Percentiles rank a stretch among this genome's conserved stretches.
Evolutionary conservation across 2,888 invertebrate genomes (phyloP).

Genomic region (Tethea ocularis): DNA sequence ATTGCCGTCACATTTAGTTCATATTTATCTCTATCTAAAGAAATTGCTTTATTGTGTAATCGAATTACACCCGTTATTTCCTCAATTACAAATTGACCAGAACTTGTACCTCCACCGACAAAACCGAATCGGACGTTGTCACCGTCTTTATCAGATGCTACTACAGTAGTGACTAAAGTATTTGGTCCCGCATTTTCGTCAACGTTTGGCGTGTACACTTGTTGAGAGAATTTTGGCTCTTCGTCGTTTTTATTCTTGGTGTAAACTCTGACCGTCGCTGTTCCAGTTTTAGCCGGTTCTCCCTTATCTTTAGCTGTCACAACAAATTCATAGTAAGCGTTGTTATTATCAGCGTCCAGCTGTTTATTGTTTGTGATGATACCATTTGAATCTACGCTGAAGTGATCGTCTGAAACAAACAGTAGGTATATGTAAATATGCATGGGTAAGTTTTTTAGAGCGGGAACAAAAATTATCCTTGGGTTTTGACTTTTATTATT

Average conservation of each 20-base stretch:
- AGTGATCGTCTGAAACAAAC: constrained; percentile 92
- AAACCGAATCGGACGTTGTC: constrained; percentile 97
- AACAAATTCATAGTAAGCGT: constrained; percentile 97
- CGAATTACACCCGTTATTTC: constrained; percentile 97
- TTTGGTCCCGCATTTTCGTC: constrained; percentile 98
- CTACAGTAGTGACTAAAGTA: constrained; percentile 97
- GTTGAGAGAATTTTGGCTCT: constrained; percentile 97
- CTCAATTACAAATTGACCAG: constrained; percentile 97
- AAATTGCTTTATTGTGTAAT: constrained; percentile 93
- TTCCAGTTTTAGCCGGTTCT: constrained; percentile 95
- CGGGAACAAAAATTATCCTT: too few species aligned
- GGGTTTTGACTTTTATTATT: too few species aligned
- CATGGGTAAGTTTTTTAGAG: too few species aligned
- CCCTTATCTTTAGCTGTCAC: constrained; percentile 98
- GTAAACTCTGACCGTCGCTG: constrained; percentile 96
- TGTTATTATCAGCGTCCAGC: constrained; percentile 97
- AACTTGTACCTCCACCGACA: constrained; percentile 94
- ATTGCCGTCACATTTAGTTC: constrained; percentile 98
- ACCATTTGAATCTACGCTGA: constrained; percentile 96
- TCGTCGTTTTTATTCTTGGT: constrained; percentile 99
- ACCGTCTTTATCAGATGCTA: constrained; percentile 98
- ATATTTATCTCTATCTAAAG: constrained; percentile 96
- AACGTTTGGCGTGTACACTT: constrained; percentile 97
- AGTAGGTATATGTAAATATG: too few species aligned
- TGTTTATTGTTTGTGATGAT: constrained; percentile 96